Conservation (phyloP, 2,797 vertebrate genomes). For the Mycteria americana region DNA sequence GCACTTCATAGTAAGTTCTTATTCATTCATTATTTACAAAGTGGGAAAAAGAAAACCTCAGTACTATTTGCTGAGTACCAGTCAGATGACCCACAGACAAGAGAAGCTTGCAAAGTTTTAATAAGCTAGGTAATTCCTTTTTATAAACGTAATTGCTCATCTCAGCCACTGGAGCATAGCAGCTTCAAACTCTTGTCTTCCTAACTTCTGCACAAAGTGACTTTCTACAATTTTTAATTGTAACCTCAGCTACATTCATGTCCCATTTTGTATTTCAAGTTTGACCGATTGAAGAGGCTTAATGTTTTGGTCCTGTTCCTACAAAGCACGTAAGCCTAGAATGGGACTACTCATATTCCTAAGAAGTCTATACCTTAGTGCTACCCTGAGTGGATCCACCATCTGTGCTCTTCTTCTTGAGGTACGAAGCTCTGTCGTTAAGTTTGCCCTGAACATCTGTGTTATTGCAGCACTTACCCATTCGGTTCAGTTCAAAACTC, state of each 20-base stretch:
- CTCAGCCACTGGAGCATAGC: background rate
- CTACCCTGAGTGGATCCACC: background rate
- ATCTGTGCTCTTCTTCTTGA: background rate
- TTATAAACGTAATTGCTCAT: background rate
- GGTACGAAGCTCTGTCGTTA: background rate
- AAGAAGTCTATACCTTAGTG: background rate
- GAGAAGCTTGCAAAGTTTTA: slow-evolving; percentile 38
- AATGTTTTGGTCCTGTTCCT: background rate
- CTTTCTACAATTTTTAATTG: background rate
- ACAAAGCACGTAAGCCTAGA: background rate
- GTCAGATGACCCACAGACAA: slow-evolving; percentile 25
- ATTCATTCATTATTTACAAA: slow-evolving; percentile 39
- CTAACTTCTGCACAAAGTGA: background rate
- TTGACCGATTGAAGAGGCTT: background rate
- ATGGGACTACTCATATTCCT: background rate
- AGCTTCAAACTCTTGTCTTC: slow-evolving; percentile 1
- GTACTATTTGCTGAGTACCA: slow-evolving; percentile 18
- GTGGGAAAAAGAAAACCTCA: background rate
- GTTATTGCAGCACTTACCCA: background rate
- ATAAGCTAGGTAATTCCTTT: slow-evolving; percentile 35
- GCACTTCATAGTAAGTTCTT: background rate
- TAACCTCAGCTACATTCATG: background rate
- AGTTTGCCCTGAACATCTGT: background rate
- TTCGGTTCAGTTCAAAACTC: background rate
- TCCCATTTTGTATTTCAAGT: background rate